Evolutionary conservation across 2,113 vertebrate species (phyloP).

Genomic region (Marmota flaviventris): DNA sequence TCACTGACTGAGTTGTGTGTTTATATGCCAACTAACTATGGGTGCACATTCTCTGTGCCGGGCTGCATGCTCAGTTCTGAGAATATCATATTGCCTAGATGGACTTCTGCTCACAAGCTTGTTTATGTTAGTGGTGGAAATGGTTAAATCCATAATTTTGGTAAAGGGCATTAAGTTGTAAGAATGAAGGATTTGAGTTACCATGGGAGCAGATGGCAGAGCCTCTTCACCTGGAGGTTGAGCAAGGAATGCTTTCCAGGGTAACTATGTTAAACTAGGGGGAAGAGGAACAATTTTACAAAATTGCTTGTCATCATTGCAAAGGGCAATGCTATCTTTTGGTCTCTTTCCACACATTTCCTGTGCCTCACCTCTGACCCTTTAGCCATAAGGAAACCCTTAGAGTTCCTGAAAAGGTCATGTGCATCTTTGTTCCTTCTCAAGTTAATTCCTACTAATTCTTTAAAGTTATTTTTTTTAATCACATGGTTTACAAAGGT

Average conservation of each 20-base stretch:
- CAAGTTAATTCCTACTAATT: background rate
- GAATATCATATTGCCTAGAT: background rate
- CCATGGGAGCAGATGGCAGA: no score
- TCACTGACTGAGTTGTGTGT: background rate
- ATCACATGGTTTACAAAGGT: background rate
- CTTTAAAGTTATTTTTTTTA: background rate
- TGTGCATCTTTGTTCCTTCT: background rate
- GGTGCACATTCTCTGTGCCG: background rate
- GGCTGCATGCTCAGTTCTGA: background rate
- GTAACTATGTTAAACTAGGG: background rate
- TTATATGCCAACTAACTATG: background rate
- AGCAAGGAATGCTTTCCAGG: background rate
- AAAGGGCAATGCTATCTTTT: background rate
- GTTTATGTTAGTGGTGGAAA: background rate
- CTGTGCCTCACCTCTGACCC: background rate
- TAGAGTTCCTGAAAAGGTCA: background rate
- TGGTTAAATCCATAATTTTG: background rate
- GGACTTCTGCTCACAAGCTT: background rate
- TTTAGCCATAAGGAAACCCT: background rate
- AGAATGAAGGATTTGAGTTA: background rate
- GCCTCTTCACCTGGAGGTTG: background rate
- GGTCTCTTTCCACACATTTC: accelerated
- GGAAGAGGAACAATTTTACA: background rate
- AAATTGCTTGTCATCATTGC: background rate
- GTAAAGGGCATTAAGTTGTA: background rate